These are phyloP conservation scores for Centropus unirufus DNA, from an alignment of 2,113 vertebrate genomes.

Conservation along the genomic window DNA sequence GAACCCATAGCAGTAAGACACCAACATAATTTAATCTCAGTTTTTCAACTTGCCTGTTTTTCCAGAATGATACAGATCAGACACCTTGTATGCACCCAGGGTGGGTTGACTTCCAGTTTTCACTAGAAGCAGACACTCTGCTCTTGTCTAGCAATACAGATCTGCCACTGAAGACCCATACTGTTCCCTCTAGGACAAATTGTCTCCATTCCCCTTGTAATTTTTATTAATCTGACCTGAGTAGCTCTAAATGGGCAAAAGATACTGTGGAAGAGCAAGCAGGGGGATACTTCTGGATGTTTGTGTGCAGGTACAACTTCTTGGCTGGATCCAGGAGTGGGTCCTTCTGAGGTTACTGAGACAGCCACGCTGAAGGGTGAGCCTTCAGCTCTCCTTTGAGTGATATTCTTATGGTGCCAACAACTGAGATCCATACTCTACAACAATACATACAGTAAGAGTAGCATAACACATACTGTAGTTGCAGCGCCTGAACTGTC, in stretches of 20 bases:
- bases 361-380: background rate
- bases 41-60: background rate
- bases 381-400: background rate
- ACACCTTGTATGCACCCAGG: background rate
- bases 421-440: rapidly evolving
- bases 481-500: background rate
- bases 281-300: background rate
- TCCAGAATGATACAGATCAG: background rate
- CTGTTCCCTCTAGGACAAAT: background rate
- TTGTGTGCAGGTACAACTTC: background rate
- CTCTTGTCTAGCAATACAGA: rapidly evolving
- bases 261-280: background rate
- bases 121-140: background rate
- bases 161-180: background rate
- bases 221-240: background rate
- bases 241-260: background rate
- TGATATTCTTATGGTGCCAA: background rate
- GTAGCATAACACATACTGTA: background rate
- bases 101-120: background rate
- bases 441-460: background rate
- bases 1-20: background rate
- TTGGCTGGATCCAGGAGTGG: background rate
- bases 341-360: background rate
- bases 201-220: background rate
- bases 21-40: background rate